Conservation (phyloP, 2,797 vertebrate species). For the Euphonia xanthogaster region DNA sequence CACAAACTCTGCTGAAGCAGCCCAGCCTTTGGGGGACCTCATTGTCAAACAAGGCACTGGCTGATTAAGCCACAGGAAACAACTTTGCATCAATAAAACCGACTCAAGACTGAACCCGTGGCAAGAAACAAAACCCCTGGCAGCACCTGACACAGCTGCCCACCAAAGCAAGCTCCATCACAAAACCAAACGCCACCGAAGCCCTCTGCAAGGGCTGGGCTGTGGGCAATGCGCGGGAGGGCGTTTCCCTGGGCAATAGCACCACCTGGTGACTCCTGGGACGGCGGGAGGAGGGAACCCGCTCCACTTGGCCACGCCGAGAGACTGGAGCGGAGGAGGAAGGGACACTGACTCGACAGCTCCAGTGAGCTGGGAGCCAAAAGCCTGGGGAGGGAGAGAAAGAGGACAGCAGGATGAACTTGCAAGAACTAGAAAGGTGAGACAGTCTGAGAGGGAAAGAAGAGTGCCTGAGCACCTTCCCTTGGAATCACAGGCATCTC, state of each 20-base stretch:
- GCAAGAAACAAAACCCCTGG: rapidly evolving
- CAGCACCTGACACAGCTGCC: not conserved
- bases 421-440: not conserved
- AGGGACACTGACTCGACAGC: not conserved
- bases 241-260: conserved; percentile 15
- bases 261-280: conserved; percentile 46
- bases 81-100: not conserved
- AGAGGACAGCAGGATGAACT: not conserved
- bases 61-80: not conserved
- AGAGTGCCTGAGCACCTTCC: not conserved
- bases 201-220: not conserved
- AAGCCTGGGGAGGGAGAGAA: not conserved
- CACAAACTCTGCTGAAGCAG: not conserved
- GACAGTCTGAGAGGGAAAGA: not conserved
- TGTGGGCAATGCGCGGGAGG: not conserved
- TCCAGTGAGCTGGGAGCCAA: not conserved
- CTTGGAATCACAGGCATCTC: not conserved
- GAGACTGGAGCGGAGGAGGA: not conserved
- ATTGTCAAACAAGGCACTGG: rapidly evolving
- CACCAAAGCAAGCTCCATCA: not conserved
- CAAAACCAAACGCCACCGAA: not conserved
- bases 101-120: not conserved
- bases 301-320: not conserved
- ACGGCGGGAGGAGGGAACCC: not conserved
- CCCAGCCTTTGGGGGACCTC: not conserved